Base-by-base conservation (phyloP, 1,140 invertebrate genomes). In the Drosophila dunni region DNA sequence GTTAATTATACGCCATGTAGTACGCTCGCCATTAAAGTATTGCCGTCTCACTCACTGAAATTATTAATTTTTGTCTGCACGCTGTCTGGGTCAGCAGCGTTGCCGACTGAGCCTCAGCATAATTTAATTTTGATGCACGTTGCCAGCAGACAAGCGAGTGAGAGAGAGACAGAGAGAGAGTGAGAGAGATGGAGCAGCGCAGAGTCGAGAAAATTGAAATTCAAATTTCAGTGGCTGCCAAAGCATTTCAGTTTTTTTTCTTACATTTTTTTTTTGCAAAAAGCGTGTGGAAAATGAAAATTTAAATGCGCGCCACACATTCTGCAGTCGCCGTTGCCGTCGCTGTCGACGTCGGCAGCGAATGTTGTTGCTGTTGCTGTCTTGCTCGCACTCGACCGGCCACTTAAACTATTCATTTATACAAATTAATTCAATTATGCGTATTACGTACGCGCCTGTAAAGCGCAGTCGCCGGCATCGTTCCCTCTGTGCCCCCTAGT, bases 331-430 rank as follows among this genome's bases (percentile, higher is more conserved):
- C 56, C 20, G 79, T 50, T 67, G 65, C 33, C 48, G 61, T 65
- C 48, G 74, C 68, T 57, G 57, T 45, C 17, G n/a, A 56, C 66
- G 68, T 69, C 71, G 57, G 50, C 76, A 57, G 71, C 36, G 63
- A 58, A 50, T 38, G 56, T 74, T 60, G 65, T 63, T 36, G 29
- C 17, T 57, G 65, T 60, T 65, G 68, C 64, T 58, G 6, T 77
- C 51, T 13, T 74, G 57, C 78, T 85, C 63, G 74, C 81, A 79
- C 79, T 70, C 72, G 78, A 71, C 77, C 78, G 84, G 70, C 84
- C 84, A 89, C 84, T 89, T 89, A 89, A 89, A 89, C 84, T 89
- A 89, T 89, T 89, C 84, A 89, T 89, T 89, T 89, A 89, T 89
- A 89, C 84, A 89, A 89, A 89, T 89, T 89, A 89, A 89, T 89